Evolutionary conservation across 2,888 invertebrate species (phyloP), one percentile per base, ranked within the genome.

Genomic region (Meiosimyza decipiens): DNA sequence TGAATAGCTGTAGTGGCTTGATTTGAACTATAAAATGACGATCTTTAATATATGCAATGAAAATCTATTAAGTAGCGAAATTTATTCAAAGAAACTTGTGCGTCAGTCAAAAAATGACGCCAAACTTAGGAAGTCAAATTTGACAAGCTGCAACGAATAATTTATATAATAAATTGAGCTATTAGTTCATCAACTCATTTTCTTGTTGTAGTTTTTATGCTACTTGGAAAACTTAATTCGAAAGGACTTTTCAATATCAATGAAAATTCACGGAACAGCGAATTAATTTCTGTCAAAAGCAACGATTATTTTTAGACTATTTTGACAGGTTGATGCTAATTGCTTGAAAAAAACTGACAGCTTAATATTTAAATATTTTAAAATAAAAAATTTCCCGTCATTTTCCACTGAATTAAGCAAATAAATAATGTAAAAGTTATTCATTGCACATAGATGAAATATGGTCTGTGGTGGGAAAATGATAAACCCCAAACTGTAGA

Each of bases 291-390:
- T 63, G 47, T 18, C 18, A 63, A 40, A 40, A 40, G 9, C 6
- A 9, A 9, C 40, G 40, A 9, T 40, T 40, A 40, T 40, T 40
- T 40, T 40, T 40, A 40, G 40, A 50, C 18, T 50, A 9, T 15
- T 64, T 22, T 64, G 51, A 51, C 64, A 51, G 64, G 13, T 18
- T 50, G 64, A 16, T 64, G 64, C 28, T 49, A 22, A 64, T 40
- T 22, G 50, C 50, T 50, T 18, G 64, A 22, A 11, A 15, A 9
- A 22, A 22, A 18, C 12, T 64, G 64, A 64, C 64, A 51, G 64
- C 51, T 51, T 51, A 51, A 64, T 13, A 64, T 64, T 64, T 64
- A 51, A 51, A 64, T 51, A 4, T 64, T n/a, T 22, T 40, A 18
- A 47, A 16, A n/a, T n/a, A 16, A 12, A 12, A 47, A 15, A 6